A percentile compares a stretch with the other conserved stretches of the same genome.
Evolutionary conservation across 2,797 vertebrate species (phyloP).

Genomic region (Helicolenus hilgendorfi): DNA sequence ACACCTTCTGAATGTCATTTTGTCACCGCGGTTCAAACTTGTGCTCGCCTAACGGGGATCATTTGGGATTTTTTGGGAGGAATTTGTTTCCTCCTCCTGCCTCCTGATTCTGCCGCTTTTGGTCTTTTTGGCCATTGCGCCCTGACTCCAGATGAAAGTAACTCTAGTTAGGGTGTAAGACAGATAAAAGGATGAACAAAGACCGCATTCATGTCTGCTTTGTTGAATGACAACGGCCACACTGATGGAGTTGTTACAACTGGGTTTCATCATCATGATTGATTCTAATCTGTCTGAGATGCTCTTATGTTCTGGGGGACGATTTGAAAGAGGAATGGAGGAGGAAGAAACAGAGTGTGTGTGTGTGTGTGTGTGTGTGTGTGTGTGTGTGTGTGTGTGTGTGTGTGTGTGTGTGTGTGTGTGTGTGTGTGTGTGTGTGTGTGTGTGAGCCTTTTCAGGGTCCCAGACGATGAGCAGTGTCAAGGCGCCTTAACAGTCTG

Average conservation of each 20-base stretch:
- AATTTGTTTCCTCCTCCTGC: conserved; percentile 4
- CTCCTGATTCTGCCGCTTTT: conserved; percentile 4
- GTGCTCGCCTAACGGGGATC: background rate
- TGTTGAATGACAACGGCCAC: conserved; percentile 55
- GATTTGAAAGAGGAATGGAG: conserved; percentile 37
- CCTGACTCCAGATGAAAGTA: conserved; percentile 45
- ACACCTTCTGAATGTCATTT: conserved; percentile 27
- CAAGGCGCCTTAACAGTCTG: conserved; percentile 41
- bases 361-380: background rate
- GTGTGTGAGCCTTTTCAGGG: conserved; percentile 10
- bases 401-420: background rate
- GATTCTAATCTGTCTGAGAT: conserved; percentile 54
- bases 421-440: background rate
- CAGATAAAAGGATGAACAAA: conserved; percentile 65
- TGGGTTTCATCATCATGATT: conserved; percentile 73
- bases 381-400: background rate
- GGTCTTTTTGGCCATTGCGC: conserved; percentile 11
- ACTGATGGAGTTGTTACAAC: conserved; percentile 54
- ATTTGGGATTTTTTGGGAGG: conserved; percentile 12
- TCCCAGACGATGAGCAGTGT: conserved; percentile 48
- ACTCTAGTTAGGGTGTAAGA: conserved; percentile 15
- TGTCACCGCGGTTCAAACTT: background rate
- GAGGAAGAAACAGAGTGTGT: background rate
- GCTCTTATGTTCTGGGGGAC: conserved; percentile 33
- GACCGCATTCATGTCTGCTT: conserved; percentile 49